Evolutionary conservation across 2,888 invertebrate species (phyloP).

Genomic region (Cremastobaeus sp.): DNA sequence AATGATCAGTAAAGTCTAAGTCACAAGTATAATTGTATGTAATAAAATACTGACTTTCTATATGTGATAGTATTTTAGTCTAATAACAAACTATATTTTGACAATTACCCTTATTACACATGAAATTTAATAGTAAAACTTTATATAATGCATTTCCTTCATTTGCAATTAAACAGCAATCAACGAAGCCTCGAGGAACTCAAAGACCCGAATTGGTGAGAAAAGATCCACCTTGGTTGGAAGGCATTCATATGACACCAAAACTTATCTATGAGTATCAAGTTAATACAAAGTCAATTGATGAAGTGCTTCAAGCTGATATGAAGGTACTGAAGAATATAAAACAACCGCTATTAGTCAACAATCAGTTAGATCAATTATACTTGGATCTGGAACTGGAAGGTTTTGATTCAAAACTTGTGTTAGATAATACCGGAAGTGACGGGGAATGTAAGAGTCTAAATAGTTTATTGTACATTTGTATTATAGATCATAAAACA

Average conservation of each 20-base stretch:
- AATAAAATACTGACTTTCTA: too few relatives aligned
- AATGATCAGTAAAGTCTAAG: not conserved
- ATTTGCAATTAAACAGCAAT: too few relatives aligned
- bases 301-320: conserved; percentile 83
- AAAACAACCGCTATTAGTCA: conserved; percentile 84
- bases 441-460: conserved; percentile 74
- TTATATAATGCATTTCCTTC: too few relatives aligned
- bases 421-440: conserved; percentile 79
- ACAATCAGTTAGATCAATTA: conserved; percentile 85
- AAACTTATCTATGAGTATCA: conserved; percentile 86
- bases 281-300: conserved; percentile 80
- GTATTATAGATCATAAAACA: not conserved
- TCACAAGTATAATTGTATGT: not conserved
- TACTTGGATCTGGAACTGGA: conserved; percentile 85
- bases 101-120: too few relatives aligned
- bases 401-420: conserved; percentile 80
- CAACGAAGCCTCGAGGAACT: conserved; percentile 14
- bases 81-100: too few relatives aligned
- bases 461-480: conserved; percentile 31
- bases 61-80: too few relatives aligned
- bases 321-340: conserved; percentile 80
- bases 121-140: too few relatives aligned
- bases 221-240: conserved; percentile 84
- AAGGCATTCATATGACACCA: conserved; percentile 83
- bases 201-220: conserved; percentile 55